Conservation (phyloP, 2,797 vertebrate genomes). For the Oophaga sylvatica region DNA sequence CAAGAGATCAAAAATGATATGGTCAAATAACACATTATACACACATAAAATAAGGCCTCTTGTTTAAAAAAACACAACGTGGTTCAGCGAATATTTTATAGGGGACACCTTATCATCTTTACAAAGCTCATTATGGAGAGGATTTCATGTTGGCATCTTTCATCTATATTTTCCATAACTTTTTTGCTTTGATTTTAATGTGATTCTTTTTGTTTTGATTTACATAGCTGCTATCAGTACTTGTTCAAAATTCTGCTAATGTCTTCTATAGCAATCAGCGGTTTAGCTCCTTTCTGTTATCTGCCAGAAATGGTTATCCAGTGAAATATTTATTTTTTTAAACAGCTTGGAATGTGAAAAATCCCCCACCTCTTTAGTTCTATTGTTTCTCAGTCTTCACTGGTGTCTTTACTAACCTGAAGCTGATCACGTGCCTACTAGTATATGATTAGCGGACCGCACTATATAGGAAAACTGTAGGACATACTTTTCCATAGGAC, state of each 20-base stretch:
- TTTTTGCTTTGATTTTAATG: too few relatives aligned
- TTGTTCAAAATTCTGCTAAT: neutral
- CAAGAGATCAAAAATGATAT: conserved; percentile 4
- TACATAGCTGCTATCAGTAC: neutral
- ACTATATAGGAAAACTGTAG: too few relatives aligned
- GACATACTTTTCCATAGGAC: too few relatives aligned
- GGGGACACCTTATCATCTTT: neutral
- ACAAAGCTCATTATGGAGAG: neutral
- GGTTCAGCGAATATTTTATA: neutral
- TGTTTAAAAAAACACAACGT: neutral
- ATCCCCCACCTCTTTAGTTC: too few relatives aligned
- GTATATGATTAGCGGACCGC: too few relatives aligned
- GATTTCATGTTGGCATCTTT: neutral
- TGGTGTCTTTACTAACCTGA: too few relatives aligned
- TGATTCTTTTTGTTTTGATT: neutral
- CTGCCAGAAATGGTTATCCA: too few relatives aligned
- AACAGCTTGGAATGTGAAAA: too few relatives aligned
- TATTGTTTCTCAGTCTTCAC: too few relatives aligned
- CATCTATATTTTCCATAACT: neutral
- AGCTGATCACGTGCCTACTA: too few relatives aligned
- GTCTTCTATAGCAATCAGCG: too few relatives aligned
- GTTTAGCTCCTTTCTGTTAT: neutral
- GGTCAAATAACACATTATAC: neutral
- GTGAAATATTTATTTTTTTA: too few relatives aligned
- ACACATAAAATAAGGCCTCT: neutral